Base-by-base conservation (phyloP, 2,797 vertebrate genomes). In the Paguma larvata region DNA sequence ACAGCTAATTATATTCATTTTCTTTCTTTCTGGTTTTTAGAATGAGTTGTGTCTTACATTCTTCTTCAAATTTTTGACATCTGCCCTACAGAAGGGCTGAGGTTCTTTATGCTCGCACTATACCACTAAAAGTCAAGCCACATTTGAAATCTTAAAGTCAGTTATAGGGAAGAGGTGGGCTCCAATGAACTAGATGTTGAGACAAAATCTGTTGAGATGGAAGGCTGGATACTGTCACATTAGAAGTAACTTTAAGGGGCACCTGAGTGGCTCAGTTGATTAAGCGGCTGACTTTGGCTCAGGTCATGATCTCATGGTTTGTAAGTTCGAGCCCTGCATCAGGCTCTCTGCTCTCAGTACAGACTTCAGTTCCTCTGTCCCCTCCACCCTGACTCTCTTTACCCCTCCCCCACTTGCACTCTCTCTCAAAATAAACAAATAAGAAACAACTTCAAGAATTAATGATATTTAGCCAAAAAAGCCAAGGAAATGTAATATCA, bases 361-460 rank as follows among this genome's bases (percentile, higher is more conserved):
- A 59, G 56, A 8, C 56, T 59, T 59, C 19, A 23, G 56, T 59
- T 59, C 56, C 56, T 59, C 56, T 59, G 56, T 59, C 7, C 56
- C 56, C 51, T 15, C 56, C 56, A 59, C 56, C 56, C 21, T 8
- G 23, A 59, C 18, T 59, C 8, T 9, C 18, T 59, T 21, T 59
- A 21, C 56, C 56, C 56, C 56, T 59, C 56, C 8, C 21, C 56
- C 56, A 59, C 21, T 59, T 23, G 56, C 21, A 59, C 56, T 59
- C 21, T 59, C 56, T 59, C 56, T 59, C 56, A 59, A 59, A 59
- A 59, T 23, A 59, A 59, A 59, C 53, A 53, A 53, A 53, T 19
- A 59, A 80, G 63, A 96, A 93, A 65, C 44, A 65, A 80, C 56
- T 92, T 86, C 16, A 38, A 85, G 53, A 88, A 92, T n/a, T 41